Evolutionary conservation across 2,797 vertebrate species (phyloP), one percentile per base, ranked within the genome.

Genomic region (Heterohyrax brucei): DNA sequence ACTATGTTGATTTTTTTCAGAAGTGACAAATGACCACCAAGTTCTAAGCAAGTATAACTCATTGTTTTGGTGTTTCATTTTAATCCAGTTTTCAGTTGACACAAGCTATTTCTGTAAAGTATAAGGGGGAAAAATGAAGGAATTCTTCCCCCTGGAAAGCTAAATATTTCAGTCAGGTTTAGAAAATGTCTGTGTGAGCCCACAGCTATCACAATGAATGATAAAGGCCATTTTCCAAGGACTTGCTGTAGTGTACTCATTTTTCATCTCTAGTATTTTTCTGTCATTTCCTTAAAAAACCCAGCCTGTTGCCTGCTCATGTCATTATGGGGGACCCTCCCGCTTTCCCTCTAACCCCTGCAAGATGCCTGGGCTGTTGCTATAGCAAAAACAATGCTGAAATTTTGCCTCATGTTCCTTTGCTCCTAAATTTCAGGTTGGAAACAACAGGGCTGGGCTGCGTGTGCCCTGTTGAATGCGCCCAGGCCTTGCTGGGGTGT

Each of bases 251-350:
- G 59, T 79, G n/a, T 0, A 3, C 6, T 85, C 75, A 79, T 90
- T 90, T 97, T 96, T 97, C 73, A 97, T 90, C 46, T 68, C 81
- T 95, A 95, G 94, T 96, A 90, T 92, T 97, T 96, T 96, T 90
- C 61, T 93, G 93, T 90, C 83, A 92, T 90, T 89, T 95, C 78
- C 89, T 24, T 75, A 0, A 87, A 96, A 61, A 66, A 77, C 64
- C 28, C 39, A 89, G 26, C 9, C 33, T 13, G 1, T 83, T 97
- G 81, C 73, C 28, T 94, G 96, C 93, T 87, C 39, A 75, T 46
- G 48, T 89, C 94, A 94, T 95, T 93, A 79, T 75, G 61, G 72
- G 86, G 93, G 61, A 89, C 44, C 68, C 80, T 59, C 24, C 61
- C 72, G 70, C 10, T 87, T 64, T 46, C 30, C 56, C 26, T 39